A percentile compares a stretch with the other conserved stretches of the same genome.
Evolutionary conservation across 2,888 invertebrate species (phyloP).

Genomic region (Ernsta delagoae): DNA sequence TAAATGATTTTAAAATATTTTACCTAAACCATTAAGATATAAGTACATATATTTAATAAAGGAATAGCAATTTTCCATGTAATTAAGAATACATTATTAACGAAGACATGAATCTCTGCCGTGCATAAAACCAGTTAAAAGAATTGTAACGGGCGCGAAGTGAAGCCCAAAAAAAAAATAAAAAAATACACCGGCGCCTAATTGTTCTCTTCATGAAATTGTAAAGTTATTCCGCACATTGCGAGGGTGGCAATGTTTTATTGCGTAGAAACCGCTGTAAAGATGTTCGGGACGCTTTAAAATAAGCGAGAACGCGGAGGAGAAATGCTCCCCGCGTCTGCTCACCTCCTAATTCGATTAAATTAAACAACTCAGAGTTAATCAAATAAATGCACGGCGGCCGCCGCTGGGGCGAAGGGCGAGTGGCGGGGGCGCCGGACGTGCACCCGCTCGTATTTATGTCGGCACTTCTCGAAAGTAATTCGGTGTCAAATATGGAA

Average conservation of each 20-base stretch:
- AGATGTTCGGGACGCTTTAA: constrained; percentile 82
- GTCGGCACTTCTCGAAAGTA: too few relatives aligned
- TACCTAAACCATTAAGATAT: not conserved
- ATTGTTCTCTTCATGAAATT: constrained; percentile 85
- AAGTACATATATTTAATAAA: constrained; percentile 50
- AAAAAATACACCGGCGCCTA: constrained; percentile 78
- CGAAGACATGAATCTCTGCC: constrained; percentile 74
- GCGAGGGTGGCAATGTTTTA: constrained; percentile 80
- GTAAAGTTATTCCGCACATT: constrained; percentile 78
- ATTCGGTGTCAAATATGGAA: too few relatives aligned
- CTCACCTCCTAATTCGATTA: constrained; percentile 84
- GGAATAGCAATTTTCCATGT: constrained; percentile 73
- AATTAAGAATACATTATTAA: constrained; percentile 82
- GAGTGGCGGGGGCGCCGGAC: constrained; percentile 43
- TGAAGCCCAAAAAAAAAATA: constrained; percentile 70
- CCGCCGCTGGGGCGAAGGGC: constrained; percentile 63
- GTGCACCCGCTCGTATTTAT: too few relatives aligned
- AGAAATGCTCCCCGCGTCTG: constrained; percentile 51
- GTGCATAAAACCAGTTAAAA: constrained; percentile 63
- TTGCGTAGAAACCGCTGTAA: constrained; percentile 83
- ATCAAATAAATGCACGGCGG: constrained; percentile 84
- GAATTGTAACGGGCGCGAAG: constrained; percentile 77
- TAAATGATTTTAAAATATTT: too few relatives aligned
- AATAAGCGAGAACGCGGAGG: constrained; percentile 73
- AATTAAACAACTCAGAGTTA: constrained; percentile 85